Conservation (phyloP, 2,797 vertebrate species). For the Masticophis lateralis region DNA sequence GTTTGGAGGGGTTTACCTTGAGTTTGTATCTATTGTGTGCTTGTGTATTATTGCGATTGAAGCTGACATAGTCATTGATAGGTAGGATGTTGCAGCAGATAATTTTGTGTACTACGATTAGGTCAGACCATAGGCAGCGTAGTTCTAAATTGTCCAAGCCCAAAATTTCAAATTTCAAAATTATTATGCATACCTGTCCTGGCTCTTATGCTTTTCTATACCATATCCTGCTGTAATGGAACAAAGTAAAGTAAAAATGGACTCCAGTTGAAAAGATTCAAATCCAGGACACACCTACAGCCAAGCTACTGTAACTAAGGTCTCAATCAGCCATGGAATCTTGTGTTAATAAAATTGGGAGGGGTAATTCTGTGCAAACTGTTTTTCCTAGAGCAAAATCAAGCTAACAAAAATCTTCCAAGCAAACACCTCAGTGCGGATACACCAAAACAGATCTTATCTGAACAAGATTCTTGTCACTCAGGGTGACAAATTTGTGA, state of each 20-base stretch:
- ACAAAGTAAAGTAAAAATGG: background rate
- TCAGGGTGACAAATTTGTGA: background rate
- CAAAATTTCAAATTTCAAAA: too few species aligned
- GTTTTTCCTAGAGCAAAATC: background rate
- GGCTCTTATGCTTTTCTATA: background rate
- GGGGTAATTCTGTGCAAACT: background rate
- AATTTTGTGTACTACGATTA: too few species aligned
- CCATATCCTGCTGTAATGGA: background rate
- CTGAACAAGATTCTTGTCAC: background rate
- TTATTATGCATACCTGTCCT: background rate
- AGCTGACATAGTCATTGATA: too few species aligned
- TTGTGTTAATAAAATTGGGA: background rate
- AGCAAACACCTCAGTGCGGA: background rate
- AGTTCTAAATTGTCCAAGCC: too few species aligned
- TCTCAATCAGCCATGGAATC: background rate
- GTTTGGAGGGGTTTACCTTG: too few species aligned
- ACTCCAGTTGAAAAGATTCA: background rate
- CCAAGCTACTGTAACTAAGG: background rate
- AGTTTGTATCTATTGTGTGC: too few species aligned
- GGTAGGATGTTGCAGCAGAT: too few species aligned
- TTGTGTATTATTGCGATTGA: too few species aligned
- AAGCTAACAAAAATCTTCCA: background rate
- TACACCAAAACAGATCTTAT: background rate
- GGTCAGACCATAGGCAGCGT: too few species aligned
- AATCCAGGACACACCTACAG: background rate